Evolutionary conservation across 2,113 vertebrate genomes (phyloP), one percentile per base, ranked within the genome.

Genomic region (Poeciliopsis prolifica): DNA sequence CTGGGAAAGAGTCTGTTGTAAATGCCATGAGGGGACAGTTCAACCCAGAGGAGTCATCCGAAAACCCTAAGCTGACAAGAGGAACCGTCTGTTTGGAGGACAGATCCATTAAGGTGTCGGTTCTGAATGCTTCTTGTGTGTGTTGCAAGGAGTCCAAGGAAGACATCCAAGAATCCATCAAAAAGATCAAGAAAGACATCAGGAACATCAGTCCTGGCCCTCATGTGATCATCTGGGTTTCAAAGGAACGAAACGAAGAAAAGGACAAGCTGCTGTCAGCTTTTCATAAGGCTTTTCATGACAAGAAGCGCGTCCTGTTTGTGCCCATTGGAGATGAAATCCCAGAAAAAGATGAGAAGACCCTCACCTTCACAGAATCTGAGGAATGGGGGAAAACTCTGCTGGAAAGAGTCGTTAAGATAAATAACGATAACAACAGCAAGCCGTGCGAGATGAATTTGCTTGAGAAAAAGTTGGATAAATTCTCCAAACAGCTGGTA

Each of bases 171-270:
- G 12, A 35, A 13, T 24, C 1, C n/a, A 3, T 10, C 0, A 0
- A 24, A 0, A 0, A 3, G 17, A 19, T 65, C 9, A 65, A 12
- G 22, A 3, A 35, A 2, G 31, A 26, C 22, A 37, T 3, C 17
- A 28, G 28, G 1, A 28, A 35, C n/a, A 10, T 65, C 31, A 0
- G 8, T 13, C 31, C 63, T 35, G 31, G 31, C n/a, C 63, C 63
- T 35, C 63, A 65, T 24, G 63, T 35, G 63, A 35, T 65, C 63
- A 30, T 65, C 30, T 11, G 22, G 6, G 63, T 65, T 30, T 3
- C 24, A 22, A 3, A 65, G 2, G 1, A 0, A 9, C 0, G 8
- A 1, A 12, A 7, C 3, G 0, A 5, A 35, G 63, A 65, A 1
- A 15, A 65, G 2, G 1, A 65, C 1, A 35, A 11, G 1, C 30